These are phyloP conservation scores for Anas georgica DNA, from an alignment of 2,797 vertebrate species.

Conservation along the genomic window DNA sequence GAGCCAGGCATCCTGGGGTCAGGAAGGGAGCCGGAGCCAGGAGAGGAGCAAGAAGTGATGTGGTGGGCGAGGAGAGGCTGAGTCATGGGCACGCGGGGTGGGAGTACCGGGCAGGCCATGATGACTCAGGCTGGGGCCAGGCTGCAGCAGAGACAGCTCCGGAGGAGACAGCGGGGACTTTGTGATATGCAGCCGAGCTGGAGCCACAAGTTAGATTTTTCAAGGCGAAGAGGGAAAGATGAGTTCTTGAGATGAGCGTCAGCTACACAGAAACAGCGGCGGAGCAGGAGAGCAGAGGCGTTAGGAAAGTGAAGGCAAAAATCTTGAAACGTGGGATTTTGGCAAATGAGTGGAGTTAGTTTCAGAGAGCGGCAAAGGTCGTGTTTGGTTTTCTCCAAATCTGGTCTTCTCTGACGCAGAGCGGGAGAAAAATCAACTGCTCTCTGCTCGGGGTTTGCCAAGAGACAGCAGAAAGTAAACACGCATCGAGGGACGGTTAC, in stretches of 20 bases:
- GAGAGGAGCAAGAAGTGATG: background rate
- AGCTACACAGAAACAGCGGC: background rate
- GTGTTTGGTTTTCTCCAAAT: background rate
- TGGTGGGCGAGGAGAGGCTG: background rate
- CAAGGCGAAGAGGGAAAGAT: background rate
- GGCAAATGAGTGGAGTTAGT: background rate
- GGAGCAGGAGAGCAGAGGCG: background rate
- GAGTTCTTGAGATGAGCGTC: background rate
- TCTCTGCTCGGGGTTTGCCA: background rate
- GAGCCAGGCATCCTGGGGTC: background rate
- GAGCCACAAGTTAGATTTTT: slow-evolving; percentile 17
- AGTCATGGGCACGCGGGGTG: background rate
- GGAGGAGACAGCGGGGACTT: slow-evolving; percentile 10
- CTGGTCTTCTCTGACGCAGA: background rate
- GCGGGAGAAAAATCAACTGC: background rate
- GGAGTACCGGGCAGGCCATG: slow-evolving; percentile 2
- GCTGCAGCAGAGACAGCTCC: background rate
- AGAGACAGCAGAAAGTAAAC: background rate
- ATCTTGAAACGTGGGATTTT: background rate
- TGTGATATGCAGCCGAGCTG: background rate
- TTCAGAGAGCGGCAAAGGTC: background rate
- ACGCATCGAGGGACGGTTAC: background rate
- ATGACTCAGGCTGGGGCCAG: slow-evolving; percentile 31
- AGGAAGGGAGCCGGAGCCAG: background rate
- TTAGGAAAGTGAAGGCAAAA: background rate